These are phyloP conservation scores for Nephrotoma appendiculata DNA, from an alignment of 2,888 invertebrate species.

Conservation along the genomic window DNA sequence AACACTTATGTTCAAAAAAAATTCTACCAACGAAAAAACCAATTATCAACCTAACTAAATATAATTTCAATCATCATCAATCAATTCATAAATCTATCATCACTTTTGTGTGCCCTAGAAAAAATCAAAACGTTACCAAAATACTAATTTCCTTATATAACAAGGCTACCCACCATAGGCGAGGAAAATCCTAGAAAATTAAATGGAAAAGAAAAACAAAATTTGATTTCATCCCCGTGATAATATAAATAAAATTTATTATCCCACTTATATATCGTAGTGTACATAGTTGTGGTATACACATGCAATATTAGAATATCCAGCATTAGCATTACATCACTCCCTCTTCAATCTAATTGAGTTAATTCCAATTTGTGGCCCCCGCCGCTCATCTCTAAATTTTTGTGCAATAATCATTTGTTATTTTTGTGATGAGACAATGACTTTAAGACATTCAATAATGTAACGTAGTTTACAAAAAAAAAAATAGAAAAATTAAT, in stretches of 20 bases:
- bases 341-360: not conserved
- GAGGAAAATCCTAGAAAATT: not conserved
- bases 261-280: not conserved
- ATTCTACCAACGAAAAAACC: not conserved
- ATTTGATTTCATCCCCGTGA: not conserved
- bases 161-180: not conserved
- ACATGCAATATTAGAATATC: not conserved
- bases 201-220: not conserved
- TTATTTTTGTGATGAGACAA: not conserved
- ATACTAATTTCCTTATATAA: not conserved
- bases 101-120: not conserved
- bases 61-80: not conserved
- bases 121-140: not conserved
- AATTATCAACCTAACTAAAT: not conserved
- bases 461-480: not conserved
- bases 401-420: not conserved
- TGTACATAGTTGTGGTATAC: not conserved
- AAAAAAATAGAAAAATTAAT: not conserved
- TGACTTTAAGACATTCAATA: not conserved
- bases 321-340: not conserved
- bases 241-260: slow-evolving; percentile 2
- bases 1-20: not conserved
- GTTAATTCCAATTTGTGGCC: not conserved
- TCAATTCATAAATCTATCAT: not conserved
- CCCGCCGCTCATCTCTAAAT: not conserved